Conservation (phyloP, 2,113 vertebrate species). For the Pelecanoides urinatrix region DNA sequence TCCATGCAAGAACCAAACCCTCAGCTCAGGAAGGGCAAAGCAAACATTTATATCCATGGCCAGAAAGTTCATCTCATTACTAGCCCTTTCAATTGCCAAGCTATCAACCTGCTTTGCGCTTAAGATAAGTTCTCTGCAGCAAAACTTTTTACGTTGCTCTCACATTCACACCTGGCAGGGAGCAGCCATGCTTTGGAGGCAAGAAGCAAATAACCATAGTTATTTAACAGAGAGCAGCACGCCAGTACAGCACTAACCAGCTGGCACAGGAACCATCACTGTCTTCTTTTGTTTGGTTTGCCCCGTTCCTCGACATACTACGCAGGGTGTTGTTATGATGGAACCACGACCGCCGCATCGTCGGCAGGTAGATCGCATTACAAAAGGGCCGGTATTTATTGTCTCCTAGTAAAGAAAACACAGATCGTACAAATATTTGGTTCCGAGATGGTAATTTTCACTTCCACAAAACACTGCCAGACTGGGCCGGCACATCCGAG, state of each 20-base stretch:
- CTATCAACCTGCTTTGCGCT: not conserved
- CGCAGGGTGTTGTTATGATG: conserved; percentile 83
- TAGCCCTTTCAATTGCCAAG: not conserved
- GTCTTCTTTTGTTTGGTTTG: conserved; percentile 92
- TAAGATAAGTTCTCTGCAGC: not conserved
- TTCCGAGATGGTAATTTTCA: fast-evolving
- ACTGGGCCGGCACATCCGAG: not conserved
- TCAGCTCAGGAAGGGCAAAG: not conserved
- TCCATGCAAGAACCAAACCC: not conserved
- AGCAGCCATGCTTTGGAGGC: not conserved
- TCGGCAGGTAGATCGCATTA: conserved; percentile 95
- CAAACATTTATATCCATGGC: not conserved
- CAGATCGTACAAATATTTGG: not conserved
- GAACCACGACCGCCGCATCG: conserved; percentile 88
- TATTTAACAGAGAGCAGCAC: not conserved
- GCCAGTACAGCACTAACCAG: conserved; percentile 76
- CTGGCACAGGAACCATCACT: conserved; percentile 92
- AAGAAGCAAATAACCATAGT: not conserved
- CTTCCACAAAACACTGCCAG: too few relatives aligned
- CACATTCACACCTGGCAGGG: not conserved
- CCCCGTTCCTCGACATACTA: conserved; percentile 83
- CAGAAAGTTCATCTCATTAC: not conserved
- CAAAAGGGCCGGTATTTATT: conserved; percentile 92
- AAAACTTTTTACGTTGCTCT: fast-evolving
- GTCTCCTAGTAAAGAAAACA: conserved; percentile 82